phyloP scores from a whole-genome alignment of 2,113 vertebrate genomes.

The Potamarius usumacintae region DNA sequence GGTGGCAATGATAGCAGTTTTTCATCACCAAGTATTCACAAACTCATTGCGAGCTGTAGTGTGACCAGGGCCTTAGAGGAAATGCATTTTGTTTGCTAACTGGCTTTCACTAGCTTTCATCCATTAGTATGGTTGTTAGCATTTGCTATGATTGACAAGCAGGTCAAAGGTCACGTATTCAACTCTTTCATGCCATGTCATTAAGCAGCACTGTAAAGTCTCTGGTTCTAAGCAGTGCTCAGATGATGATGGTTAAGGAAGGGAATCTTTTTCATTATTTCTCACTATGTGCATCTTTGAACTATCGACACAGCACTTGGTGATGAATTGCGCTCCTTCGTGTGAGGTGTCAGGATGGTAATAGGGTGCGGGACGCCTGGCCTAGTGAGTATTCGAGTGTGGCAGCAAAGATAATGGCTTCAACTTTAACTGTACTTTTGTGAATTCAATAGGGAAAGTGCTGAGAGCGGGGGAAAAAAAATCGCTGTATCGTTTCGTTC shows the following conservation, averaged over 20 bases:
- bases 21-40: too few species aligned
- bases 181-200: not conserved
- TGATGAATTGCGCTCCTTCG: constrained; percentile 30
- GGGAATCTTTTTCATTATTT: constrained; percentile 4
- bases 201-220: not conserved
- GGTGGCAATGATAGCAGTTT: too few species aligned
- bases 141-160: not conserved
- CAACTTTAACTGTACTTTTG: constrained; percentile 28
- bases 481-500: not conserved
- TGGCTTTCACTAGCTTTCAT: not conserved
- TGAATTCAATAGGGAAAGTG: constrained; percentile 18
- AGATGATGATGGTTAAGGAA: constrained; percentile 1
- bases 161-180: not conserved
- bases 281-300: constrained; percentile 25
- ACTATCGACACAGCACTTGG: constrained; percentile 19
- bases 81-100: not conserved
- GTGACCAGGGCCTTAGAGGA: not conserved
- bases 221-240: not conserved
- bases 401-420: constrained; percentile 31
- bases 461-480: not conserved
- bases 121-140: not conserved
- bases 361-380: constrained; percentile 21
- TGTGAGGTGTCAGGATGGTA: constrained; percentile 29
- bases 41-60: too few species aligned
- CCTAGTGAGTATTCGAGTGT: constrained; percentile 13